Base-by-base conservation (phyloP, 2,888 invertebrate species). In the Ditula angustiorana region DNA sequence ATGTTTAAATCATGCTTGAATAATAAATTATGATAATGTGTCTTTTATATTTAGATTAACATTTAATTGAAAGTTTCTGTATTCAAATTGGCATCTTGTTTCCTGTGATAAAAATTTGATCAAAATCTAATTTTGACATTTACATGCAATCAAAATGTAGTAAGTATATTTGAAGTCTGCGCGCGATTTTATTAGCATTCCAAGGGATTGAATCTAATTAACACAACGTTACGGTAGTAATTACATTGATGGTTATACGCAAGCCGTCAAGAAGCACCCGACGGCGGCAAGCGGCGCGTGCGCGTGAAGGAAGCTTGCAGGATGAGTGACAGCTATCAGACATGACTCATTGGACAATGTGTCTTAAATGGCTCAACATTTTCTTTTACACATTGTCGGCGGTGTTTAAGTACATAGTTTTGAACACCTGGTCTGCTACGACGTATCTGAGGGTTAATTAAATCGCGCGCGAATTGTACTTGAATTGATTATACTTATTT, bases 31-130 rank as follows among this genome's bases (percentile, higher is more conserved):
- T 41, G 26, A 49, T n/a, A 35, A 58, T 44, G 56, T 56, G 53
- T 35, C 44, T 8, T 33, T 61, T 61, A 44, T 30, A 44, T 44
- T 33, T 53, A 41, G 37, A 33, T 13, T 24, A 53, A 26, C 13
- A n/a, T 35, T 55, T 35, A 26, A 55, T 26, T 35, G 26, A 35
- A 44, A 44, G 16, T 30, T 52, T 52, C 44, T 50, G 23, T 41
- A 58, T 52, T 52, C 44, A 50, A 55, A 56, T 78, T 79, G 80
- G 79, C 80, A 80, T 80, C 82, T 80, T 77, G 78, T 77, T 59
- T 82, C 83, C 87, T 88, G 90, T 90, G 89, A 89, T 88, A 89
- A 80, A 78, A 61, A 49, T 66, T 44, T 41, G 57, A 79, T 81
- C 79, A 82, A 82, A 83, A 82, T 82, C 68, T 78, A 81, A 84